Percentiles rank a stretch among this genome's conserved stretches.
phyloP scores from a whole-genome alignment of 2,888 invertebrate species.

The Xanthia togata region DNA sequence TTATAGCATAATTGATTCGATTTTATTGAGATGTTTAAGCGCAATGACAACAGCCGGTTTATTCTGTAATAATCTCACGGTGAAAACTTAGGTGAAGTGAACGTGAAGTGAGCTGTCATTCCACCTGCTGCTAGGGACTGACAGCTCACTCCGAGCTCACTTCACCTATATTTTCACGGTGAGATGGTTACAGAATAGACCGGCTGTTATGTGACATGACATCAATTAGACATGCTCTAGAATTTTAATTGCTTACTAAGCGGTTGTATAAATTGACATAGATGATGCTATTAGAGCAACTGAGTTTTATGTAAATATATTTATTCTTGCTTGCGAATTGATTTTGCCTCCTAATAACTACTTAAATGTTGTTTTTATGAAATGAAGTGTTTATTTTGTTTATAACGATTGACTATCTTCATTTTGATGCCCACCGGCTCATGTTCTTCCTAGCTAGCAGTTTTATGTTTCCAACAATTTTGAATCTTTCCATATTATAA shows the following conservation, averaged over 20 bases:
- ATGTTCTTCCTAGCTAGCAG: not conserved
- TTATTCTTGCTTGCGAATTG: not conserved
- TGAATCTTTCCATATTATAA: not conserved
- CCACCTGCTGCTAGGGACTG: too few species aligned
- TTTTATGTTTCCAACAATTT: too few species aligned
- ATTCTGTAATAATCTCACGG: too few species aligned
- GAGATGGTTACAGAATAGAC: too few species aligned
- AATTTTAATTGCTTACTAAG: conserved; percentile 37
- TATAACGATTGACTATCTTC: not conserved
- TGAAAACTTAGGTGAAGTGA: too few species aligned
- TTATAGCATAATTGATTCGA: conserved; percentile 29
- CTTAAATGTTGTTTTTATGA: too few species aligned
- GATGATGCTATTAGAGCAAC: conserved; percentile 3
- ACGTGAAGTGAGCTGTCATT: too few species aligned
- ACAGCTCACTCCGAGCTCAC: too few species aligned
- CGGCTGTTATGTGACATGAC: conserved; percentile 38
- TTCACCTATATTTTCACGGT: too few species aligned
- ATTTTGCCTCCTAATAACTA: not conserved
- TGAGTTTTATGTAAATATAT: not conserved
- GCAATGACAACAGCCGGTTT: conserved; percentile 42
- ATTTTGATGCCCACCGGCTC: too few species aligned
- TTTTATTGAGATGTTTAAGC: conserved; percentile 17
- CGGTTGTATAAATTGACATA: conserved; percentile 37
- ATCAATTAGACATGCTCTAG: conserved; percentile 46
- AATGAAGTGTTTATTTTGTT: not conserved